Evolutionary conservation across 2,113 vertebrate species (phyloP), one percentile per base, ranked within the genome.

Genomic region (Tupaia tana): DNA sequence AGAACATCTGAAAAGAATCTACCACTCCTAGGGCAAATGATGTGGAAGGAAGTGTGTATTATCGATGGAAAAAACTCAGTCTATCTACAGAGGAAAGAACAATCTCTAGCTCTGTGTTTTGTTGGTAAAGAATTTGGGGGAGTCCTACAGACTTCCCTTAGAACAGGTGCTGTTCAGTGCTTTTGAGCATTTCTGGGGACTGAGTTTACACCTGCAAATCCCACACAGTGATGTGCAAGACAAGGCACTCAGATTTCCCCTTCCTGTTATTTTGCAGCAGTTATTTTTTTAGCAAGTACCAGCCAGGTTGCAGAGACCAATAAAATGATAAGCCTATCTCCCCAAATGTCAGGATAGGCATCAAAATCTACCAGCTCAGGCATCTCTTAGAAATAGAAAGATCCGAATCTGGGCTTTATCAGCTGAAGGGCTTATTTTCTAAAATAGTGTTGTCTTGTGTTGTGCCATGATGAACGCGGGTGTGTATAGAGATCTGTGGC

Each of bases 341-440:
- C 18, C 58, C 73, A 79, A 93, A 95, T 93, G 93, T 95, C 95
- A 95, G 56, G 25, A 81, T 59, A 92, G 59, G 59, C 1, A 2
- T 95, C 95, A 64, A 24, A n/a, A 97, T 92, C 73, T 7, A 87
- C 83, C n/a, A 77, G 22, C 89, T 83, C 34, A 31, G 66, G 54
- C 31, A 13, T 82, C 54, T 80, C 85, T 95, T 94, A 86, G 95
- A 97, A 98, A 96, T 92, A 90, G 90, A 95, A 96, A 96, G 95
- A 95, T 97, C 94, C 78, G 63, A 95, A 95, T 97, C 91, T 69
- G 16, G 43, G 66, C 56, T 91, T 96, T 96, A 90, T 95, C 96
- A 82, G 91, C 66, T 78, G 52, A 93, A 95, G 69, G 71, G 64
- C 71, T 94, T 95, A 87, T 95, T 96, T 93, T 94, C 86, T 95